These are phyloP conservation scores for Ellobius talpinus DNA, from an alignment of 2,113 vertebrate genomes.

Conservation along the genomic window DNA sequence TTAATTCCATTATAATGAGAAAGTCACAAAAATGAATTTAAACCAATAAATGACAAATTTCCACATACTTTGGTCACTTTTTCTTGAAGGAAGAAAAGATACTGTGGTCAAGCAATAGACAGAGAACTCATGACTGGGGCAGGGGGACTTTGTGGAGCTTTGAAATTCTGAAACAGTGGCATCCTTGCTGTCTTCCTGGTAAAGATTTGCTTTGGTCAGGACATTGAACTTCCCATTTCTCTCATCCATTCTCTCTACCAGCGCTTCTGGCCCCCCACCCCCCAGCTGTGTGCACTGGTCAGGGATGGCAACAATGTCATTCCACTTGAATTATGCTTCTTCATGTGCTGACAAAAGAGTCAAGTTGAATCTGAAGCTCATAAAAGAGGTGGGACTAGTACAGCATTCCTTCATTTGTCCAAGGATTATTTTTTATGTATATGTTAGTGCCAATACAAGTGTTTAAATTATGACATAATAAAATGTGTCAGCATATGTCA, in stretches of 20 bases:
- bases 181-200: neutral
- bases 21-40: neutral
- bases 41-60: neutral
- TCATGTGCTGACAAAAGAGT: neutral
- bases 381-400: neutral
- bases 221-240: neutral
- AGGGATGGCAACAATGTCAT: neutral
- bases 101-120: neutral
- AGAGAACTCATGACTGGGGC: neutral
- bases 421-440: neutral
- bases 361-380: neutral
- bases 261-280: neutral
- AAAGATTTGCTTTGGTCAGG: neutral
- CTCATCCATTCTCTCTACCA: neutral
- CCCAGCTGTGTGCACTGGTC: neutral
- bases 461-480: conserved; percentile 23
- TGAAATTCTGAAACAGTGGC: neutral
- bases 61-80: neutral
- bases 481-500: conserved; percentile 29
- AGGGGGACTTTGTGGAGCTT: neutral
- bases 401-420: neutral
- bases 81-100: neutral
- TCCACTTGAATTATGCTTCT: neutral
- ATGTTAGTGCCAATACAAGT: conserved; percentile 22
- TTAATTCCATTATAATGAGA: neutral